Conservation (phyloP, 2,888 invertebrate genomes). For the Machimus rusticus region DNA sequence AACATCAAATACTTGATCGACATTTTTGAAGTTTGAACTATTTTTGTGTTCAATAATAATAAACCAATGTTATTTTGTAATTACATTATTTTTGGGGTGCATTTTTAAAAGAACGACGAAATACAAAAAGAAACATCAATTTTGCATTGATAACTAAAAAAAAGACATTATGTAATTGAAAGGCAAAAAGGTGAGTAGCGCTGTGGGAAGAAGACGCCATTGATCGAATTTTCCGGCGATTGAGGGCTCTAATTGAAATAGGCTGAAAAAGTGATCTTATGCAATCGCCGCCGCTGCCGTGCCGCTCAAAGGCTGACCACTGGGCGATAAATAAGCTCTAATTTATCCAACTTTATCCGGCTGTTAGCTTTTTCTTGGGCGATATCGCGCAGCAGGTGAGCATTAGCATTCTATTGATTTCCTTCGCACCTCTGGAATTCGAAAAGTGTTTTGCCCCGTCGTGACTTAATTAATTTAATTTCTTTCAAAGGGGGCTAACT, state of each 20-base stretch:
- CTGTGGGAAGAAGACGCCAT: background rate
- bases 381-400: slow-evolving; percentile 8
- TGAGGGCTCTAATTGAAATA: background rate
- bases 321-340: background rate
- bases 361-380: background rate
- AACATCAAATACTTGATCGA: no score
- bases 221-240: background rate
- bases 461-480: slow-evolving; percentile 29
- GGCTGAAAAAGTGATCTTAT: background rate
- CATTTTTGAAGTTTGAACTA: background rate
- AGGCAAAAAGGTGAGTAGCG: background rate
- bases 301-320: background rate
- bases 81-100: no score
- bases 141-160: background rate
- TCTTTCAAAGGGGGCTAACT: slow-evolving; percentile 9
- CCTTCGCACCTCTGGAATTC: slow-evolving; percentile 2
- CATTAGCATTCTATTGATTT: slow-evolving; percentile 18
- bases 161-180: background rate
- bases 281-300: background rate
- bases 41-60: background rate
- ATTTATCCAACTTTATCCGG: slow-evolving; percentile 2
- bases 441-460: slow-evolving; percentile 17
- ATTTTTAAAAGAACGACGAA: background rate
- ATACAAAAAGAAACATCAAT: background rate
- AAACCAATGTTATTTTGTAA: background rate